These are phyloP conservation scores for Clarias batrachus DNA, from an alignment of 2,113 vertebrate genomes.

Conservation along the genomic window DNA sequence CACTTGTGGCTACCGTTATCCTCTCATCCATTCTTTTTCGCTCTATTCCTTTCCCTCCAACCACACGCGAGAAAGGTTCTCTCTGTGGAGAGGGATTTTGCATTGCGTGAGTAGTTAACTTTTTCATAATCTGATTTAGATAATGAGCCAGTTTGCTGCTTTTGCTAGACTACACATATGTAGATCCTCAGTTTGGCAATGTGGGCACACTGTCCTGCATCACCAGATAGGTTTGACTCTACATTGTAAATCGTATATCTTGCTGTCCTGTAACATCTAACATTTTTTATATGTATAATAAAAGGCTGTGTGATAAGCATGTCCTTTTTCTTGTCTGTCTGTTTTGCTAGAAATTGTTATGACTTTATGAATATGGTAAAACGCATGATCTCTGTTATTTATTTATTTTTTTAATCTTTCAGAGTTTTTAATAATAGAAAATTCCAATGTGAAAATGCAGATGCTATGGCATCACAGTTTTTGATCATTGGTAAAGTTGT, in stretches of 20 bases:
- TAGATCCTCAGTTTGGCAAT: slow-evolving; percentile 12
- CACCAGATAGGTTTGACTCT: slow-evolving; percentile 29
- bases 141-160: neutral
- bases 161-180: slow-evolving; percentile 28
- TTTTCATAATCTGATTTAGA: slow-evolving; percentile 34
- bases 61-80: slow-evolving; percentile 35
- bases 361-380: neutral
- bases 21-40: slow-evolving; percentile 46
- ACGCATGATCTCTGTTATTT: neutral
- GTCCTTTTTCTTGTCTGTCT: neutral
- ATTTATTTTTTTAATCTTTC: neutral
- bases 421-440: neutral
- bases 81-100: slow-evolving; percentile 36
- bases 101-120: slow-evolving; percentile 63
- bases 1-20: slow-evolving; percentile 56
- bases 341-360: neutral
- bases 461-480: neutral
- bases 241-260: neutral
- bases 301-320: neutral
- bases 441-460: neutral
- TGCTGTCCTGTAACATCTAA: slow-evolving; percentile 1
- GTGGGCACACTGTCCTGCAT: slow-evolving; percentile 17
- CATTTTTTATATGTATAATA: slow-evolving; percentile 13
- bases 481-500: neutral
- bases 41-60: slow-evolving; percentile 33